Percentiles rank a stretch among this genome's conserved stretches.
Evolutionary conservation across 2,888 invertebrate genomes (phyloP).

Genomic region (Erpobdella octoculata): DNA sequence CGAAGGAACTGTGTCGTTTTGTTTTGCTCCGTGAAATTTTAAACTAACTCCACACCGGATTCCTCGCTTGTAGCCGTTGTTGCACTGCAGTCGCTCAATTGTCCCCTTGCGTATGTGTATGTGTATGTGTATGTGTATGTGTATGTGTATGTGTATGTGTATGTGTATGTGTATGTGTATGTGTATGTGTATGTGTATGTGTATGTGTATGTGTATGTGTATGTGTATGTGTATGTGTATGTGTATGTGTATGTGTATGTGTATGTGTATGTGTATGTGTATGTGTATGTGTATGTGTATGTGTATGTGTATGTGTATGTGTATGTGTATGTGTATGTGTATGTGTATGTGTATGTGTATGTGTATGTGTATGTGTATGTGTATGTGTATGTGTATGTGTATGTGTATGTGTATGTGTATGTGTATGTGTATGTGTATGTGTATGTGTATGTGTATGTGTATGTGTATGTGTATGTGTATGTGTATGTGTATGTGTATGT

Average conservation of each 20-base stretch:
- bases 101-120: too few species aligned
- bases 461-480: neutral
- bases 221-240: neutral
- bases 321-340: slow-evolving; percentile 1
- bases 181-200: neutral
- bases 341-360: neutral
- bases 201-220: neutral
- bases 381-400: slow-evolving; percentile 8
- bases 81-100: too few species aligned
- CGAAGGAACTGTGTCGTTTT: too few species aligned
- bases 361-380: neutral
- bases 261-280: neutral
- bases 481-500: slow-evolving; percentile 10
- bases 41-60: too few species aligned
- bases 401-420: slow-evolving; percentile 14
- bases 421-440: slow-evolving; percentile 13
- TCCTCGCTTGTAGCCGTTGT: too few species aligned
- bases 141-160: neutral
- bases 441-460: neutral
- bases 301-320: neutral
- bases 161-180: neutral
- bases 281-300: neutral
- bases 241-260: neutral
- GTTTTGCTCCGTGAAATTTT: too few species aligned
- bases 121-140: neutral